Percentiles rank a stretch among this genome's conserved stretches.
phyloP scores from a whole-genome alignment of 2,888 invertebrate species.

The Rhamphomyia laevipes region DNA sequence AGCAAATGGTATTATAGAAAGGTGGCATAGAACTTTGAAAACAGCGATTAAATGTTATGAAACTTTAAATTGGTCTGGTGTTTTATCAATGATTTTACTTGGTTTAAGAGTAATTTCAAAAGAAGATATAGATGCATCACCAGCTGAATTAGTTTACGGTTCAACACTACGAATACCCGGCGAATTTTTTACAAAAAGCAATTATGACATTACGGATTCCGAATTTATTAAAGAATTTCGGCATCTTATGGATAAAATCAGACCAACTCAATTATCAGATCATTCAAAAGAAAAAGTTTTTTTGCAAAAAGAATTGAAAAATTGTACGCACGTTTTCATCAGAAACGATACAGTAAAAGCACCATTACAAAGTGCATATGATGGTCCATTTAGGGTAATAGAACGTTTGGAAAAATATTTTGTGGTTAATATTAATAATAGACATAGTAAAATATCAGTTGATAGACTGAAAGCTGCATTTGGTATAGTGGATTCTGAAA shows the following conservation, averaged over 20 bases:
- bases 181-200: not conserved
- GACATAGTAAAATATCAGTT: constrained; percentile 4
- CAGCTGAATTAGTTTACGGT: constrained; percentile 24
- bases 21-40: constrained; percentile 31
- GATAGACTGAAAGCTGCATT: constrained; percentile 10
- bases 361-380: constrained; percentile 9
- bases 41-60: not conserved
- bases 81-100: constrained; percentile 24
- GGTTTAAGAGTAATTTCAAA: constrained; percentile 21
- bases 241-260: not conserved
- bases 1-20: constrained; percentile 31
- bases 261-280: not conserved
- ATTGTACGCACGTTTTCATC: constrained; percentile 11
- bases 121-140: constrained; percentile 18
- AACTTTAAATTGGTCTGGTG: not conserved
- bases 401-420: constrained; percentile 5
- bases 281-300: not conserved
- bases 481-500: no score
- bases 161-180: constrained; percentile 18
- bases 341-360: constrained; percentile 5
- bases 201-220: no score
- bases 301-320: constrained; percentile 4
- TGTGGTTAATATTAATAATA: not conserved
- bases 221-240: constrained; percentile 5
- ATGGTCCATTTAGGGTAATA: constrained; percentile 9